A percentile compares a stretch with the other conserved stretches of the same genome.
Conservation (phyloP, 2,888 invertebrate species). For the Tanytarsus gracilentus region DNA sequence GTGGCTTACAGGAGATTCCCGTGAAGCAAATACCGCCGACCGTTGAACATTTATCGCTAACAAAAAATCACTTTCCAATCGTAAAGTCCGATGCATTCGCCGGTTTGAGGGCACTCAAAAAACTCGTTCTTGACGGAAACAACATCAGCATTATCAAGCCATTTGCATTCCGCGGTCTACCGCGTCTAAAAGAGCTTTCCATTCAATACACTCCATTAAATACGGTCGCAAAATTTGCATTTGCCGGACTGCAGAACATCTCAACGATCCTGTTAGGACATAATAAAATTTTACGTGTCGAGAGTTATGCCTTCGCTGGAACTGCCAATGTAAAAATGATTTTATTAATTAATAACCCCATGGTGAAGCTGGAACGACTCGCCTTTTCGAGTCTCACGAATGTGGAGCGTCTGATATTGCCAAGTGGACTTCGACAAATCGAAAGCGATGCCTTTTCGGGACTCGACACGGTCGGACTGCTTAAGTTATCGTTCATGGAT, state of each 20-base stretch:
- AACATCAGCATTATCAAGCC: constrained; percentile 74
- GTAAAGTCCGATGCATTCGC: constrained; percentile 76
- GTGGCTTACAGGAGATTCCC: constrained; percentile 70
- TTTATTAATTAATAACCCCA: constrained; percentile 74
- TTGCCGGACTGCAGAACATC: constrained; percentile 74
- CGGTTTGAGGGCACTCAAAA: constrained; percentile 68
- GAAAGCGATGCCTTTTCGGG: constrained; percentile 75
- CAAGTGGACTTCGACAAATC: constrained; percentile 65
- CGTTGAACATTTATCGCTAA: constrained; percentile 76
- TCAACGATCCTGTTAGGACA: constrained; percentile 59
- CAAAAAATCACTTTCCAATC: constrained; percentile 73
- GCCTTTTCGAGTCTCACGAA: constrained; percentile 78
- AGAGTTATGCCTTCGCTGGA: constrained; percentile 76
- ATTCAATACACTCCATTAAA: constrained; percentile 79
- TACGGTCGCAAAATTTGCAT: constrained; percentile 72
- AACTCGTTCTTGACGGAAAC: constrained; percentile 78
- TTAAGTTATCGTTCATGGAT: constrained; percentile 79
- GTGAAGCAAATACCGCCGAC: constrained; percentile 62
- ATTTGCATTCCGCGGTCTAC: constrained; percentile 77
- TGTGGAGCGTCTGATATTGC: constrained; percentile 73
- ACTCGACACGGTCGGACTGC: constrained; percentile 68
- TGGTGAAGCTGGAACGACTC: constrained; percentile 67
- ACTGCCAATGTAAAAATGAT: constrained; percentile 75
- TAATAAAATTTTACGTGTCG: constrained; percentile 61
- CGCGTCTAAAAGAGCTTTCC: constrained; percentile 65